Conservation (phyloP, 2,888 invertebrate genomes). For the Pachymerium ferrugineum region DNA sequence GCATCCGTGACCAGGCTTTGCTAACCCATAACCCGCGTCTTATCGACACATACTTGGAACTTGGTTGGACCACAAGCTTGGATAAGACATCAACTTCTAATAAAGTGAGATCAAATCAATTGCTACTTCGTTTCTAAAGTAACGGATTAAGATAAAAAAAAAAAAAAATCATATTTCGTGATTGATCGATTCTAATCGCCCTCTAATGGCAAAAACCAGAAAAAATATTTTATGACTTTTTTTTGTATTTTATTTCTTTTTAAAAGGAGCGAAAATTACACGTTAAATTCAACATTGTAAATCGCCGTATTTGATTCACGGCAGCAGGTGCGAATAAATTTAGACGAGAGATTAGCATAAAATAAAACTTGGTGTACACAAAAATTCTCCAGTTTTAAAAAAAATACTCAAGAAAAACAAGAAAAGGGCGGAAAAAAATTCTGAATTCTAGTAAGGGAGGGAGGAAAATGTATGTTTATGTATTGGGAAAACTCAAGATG, state of each 20-base stretch:
- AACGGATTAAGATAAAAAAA: background rate
- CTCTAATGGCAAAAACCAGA: too few relatives aligned
- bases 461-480: too few relatives aligned
- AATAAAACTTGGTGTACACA: too few relatives aligned
- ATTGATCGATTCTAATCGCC: too few relatives aligned
- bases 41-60: background rate
- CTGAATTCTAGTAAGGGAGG: too few relatives aligned
- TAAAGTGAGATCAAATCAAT: background rate
- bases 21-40: background rate
- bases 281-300: background rate
- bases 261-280: too few relatives aligned
- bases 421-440: too few relatives aligned
- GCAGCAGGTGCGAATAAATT: background rate
- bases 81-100: background rate
- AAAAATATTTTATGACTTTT: background rate
- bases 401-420: too few relatives aligned
- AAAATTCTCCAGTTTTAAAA: too few relatives aligned
- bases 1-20: background rate
- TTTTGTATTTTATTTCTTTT: too few relatives aligned
- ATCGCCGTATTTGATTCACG: background rate
- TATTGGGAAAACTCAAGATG: too few relatives aligned
- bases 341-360: too few relatives aligned
- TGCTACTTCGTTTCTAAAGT: background rate
- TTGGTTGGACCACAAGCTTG: background rate
- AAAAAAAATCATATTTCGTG: background rate